phyloP scores from a whole-genome alignment of 2,888 invertebrate genomes.

The Tetrapedia diversipes region DNA sequence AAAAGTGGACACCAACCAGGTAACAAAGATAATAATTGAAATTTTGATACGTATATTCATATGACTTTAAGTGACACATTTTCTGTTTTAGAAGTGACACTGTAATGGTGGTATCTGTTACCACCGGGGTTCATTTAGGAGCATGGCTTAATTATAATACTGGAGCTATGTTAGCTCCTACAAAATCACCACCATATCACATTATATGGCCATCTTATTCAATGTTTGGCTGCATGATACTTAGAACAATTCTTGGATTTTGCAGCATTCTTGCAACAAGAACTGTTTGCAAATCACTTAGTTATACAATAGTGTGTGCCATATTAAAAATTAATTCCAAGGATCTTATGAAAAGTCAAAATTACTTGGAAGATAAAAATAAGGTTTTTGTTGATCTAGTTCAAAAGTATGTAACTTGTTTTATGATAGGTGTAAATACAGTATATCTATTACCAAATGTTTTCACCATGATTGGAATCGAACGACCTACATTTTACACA shows the following conservation, averaged over 20 bases:
- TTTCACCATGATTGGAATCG: constrained; percentile 90
- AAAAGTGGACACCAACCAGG: constrained; percentile 96
- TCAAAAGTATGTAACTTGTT: constrained; percentile 92
- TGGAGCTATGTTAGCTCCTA: constrained; percentile 87
- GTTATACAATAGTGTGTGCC: constrained; percentile 88
- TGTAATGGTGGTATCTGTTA: constrained; percentile 92
- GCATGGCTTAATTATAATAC: constrained; percentile 93
- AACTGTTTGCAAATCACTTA: constrained; percentile 87
- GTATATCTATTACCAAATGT: constrained; percentile 90
- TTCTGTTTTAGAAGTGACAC: constrained; percentile 91
- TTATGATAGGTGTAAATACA: constrained; percentile 91
- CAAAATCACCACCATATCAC: constrained; percentile 88
- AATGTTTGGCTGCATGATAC: constrained; percentile 87
- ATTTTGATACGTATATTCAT: not conserved
- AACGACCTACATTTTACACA: constrained; percentile 92
- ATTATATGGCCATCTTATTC: constrained; percentile 91
- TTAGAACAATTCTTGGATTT: constrained; percentile 90
- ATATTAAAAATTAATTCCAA: constrained; percentile 88
- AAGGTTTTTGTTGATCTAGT: constrained; percentile 91
- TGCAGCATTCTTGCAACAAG: constrained; percentile 89
- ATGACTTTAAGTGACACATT: not conserved
- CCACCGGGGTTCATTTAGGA: constrained; percentile 90
- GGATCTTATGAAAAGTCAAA: constrained; percentile 86
- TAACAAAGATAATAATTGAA: constrained; percentile 74
- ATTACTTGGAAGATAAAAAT: constrained; percentile 87